Base-by-base conservation (phyloP, 2,113 vertebrate genomes). In the Cettia cetti region DNA sequence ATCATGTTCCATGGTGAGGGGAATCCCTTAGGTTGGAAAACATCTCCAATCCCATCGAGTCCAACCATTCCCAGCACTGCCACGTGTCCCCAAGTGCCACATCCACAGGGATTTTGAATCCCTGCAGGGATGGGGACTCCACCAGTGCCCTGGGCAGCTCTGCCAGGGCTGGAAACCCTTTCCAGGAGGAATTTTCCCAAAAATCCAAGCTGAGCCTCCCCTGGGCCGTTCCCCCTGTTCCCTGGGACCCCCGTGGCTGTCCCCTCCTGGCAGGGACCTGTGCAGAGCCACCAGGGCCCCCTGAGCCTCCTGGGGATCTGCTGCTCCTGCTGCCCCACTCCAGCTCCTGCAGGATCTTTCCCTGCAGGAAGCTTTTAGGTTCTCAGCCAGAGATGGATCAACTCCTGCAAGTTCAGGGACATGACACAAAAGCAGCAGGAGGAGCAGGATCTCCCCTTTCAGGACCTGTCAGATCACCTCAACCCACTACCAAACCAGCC, bases 31-130 rank as follows among this genome's bases (percentile, higher is more conserved):
- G 59, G 33, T 1, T 16, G 16, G 77, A 45, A 64, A 75, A 66
- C 6, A 11, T 11, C 69, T 45, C 69, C 39, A 5, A 11, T 10
- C 11, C 0, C 69, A 44, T 3, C 0, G 1, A 28, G 17, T 16
- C 10, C 76, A 50, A 44, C 17, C 49, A 33, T 4, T 0, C 18
- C 66, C 86, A 72, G 66, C 57, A 15, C 16, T 79, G 65, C 40
- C 39, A 26, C 4, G 0, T 3, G 52, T 44, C 69, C 69, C 69
- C 69, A 37, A 3, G 19, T 30, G 69, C 69, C 86, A 81, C 68
- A 57, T 28, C 12, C 77, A 66, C 37, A 59, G 0, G 7, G 37
- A 0, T 16, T 11, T 42, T 0, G 20, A 59, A 74, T 5, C 44
- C 52, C 19, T 2, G 0, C 50, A 37, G 31, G 30, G 3, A 7